Evolutionary conservation across 2,113 vertebrate genomes (phyloP).

Genomic region (Poeciliopsis retropinna): DNA sequence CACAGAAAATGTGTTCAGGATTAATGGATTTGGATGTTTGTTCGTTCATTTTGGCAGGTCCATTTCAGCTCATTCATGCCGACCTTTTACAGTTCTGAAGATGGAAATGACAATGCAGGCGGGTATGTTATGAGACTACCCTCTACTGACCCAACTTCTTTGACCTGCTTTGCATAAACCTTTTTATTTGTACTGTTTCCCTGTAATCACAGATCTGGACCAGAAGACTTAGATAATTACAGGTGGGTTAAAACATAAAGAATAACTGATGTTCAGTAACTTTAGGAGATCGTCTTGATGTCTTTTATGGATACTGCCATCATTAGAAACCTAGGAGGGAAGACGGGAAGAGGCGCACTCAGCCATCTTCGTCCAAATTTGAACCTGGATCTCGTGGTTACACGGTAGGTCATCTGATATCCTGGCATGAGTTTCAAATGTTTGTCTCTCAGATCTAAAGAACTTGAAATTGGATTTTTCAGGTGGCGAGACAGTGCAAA

Average conservation of each 20-base stretch:
- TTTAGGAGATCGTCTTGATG: conserved; percentile 1
- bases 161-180: background rate
- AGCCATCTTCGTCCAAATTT: conserved; percentile 86
- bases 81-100: conserved; percentile 61
- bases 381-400: conserved; percentile 84
- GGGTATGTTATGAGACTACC: conserved; percentile 54
- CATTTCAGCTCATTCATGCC: conserved; percentile 85
- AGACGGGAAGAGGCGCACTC: conserved; percentile 88
- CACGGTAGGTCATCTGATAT: conserved; percentile 77
- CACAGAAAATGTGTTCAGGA: background rate
- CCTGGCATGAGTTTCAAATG: background rate
- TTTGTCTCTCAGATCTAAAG: background rate
- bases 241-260: conserved; percentile 60
- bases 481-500: conserved; percentile 55
- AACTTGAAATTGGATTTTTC: conserved; percentile 12
- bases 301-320: conserved; percentile 22
- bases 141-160: background rate
- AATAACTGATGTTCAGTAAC: background rate
- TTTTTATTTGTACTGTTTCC: conserved; percentile 17
- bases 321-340: conserved; percentile 90
- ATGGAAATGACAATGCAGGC: conserved; percentile 29
- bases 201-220: conserved; percentile 56
- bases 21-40: conserved; percentile 1
- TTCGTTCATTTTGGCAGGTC: conserved; percentile 71
- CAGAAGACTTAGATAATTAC: conserved; percentile 49